Percentiles rank a stretch among this genome's conserved stretches.
phyloP scores from a whole-genome alignment of 2,113 vertebrate genomes.

The Onychostruthus taczanowskii region DNA sequence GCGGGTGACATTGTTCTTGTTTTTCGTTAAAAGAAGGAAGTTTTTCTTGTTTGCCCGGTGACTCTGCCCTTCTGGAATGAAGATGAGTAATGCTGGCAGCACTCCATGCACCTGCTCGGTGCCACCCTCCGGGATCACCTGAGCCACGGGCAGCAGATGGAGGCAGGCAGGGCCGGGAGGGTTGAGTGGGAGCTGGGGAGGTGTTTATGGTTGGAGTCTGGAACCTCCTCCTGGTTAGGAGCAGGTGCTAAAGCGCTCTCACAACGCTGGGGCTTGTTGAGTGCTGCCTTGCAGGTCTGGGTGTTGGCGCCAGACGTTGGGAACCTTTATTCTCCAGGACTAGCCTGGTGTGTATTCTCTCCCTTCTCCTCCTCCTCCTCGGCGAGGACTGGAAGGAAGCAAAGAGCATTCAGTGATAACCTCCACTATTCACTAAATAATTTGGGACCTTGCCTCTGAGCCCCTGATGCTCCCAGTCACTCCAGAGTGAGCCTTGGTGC shows the following conservation, averaged over 20 bases:
- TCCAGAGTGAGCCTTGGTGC: background rate
- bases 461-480: background rate
- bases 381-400: background rate
- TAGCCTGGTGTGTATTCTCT: background rate
- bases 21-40: constrained; percentile 62
- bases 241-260: background rate
- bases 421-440: background rate
- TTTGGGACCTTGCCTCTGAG: background rate
- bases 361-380: background rate
- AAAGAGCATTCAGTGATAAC: background rate
- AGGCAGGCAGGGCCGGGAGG: background rate
- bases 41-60: constrained; percentile 60
- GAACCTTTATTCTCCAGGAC: background rate
- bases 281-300: background rate
- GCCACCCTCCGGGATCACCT: constrained; percentile 70
- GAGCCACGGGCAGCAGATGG: constrained; percentile 25
- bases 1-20: constrained; percentile 34
- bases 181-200: background rate
- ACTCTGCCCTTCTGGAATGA: constrained; percentile 73
- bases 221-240: background rate
- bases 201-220: background rate
- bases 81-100: constrained; percentile 68
- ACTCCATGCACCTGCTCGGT: constrained; percentile 75
- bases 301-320: background rate
- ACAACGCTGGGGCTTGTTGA: background rate